Conservation (phyloP, 2,888 invertebrate species). For the Ecdyonurus torrentis region DNA sequence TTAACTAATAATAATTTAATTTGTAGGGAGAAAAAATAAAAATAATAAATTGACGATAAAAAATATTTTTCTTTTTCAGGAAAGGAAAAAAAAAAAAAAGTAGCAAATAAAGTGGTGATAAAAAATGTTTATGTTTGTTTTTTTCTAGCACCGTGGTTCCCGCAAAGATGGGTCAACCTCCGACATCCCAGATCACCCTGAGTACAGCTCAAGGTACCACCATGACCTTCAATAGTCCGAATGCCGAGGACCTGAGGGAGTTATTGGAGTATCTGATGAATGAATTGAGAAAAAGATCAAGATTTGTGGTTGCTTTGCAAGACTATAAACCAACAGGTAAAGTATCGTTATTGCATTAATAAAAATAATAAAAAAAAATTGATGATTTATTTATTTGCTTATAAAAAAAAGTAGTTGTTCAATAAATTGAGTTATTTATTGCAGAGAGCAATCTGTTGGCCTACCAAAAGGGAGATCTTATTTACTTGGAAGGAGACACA, state of each 20-base stretch:
- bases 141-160: background rate
- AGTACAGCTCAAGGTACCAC: conserved; percentile 76
- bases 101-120: too few species aligned
- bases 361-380: background rate
- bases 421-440: too few species aligned
- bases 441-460: conserved; percentile 28
- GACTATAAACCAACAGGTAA: conserved; percentile 30
- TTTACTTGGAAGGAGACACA: conserved; percentile 56
- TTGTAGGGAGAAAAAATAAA: too few species aligned
- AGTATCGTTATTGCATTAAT: background rate
- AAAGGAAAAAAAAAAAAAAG: too few species aligned
- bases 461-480: conserved; percentile 57
- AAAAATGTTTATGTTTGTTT: too few species aligned
- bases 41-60: too few species aligned
- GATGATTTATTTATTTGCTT: background rate
- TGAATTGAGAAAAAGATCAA: conserved; percentile 70
- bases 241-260: conserved; percentile 69
- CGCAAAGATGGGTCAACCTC: background rate
- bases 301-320: conserved; percentile 61
- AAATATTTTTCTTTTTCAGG: too few species aligned
- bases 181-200: conserved; percentile 39
- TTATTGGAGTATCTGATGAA: conserved; percentile 70
- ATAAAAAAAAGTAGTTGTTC: background rate
- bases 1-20: too few species aligned
- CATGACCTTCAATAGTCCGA: conserved; percentile 76